Conservation (phyloP, 2,888 invertebrate species). For the Sinohyriopsis cumingii region DNA sequence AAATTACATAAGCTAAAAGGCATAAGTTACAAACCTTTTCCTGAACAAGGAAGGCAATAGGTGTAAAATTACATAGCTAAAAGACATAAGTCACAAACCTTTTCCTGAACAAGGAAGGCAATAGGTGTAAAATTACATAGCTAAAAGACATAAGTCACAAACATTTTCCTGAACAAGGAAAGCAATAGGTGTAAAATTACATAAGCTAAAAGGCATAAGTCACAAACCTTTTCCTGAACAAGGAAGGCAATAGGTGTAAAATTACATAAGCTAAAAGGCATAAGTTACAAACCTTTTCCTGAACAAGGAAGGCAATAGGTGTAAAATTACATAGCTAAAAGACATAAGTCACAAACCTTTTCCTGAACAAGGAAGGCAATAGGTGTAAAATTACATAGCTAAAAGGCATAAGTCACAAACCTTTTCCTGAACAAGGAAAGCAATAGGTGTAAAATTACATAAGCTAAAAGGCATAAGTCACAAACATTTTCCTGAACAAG, state of each 20-base stretch:
- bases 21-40: conserved; percentile 42
- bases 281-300: conserved; percentile 45
- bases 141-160: not conserved
- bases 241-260: conserved; percentile 34
- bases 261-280: not conserved
- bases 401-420: conserved; percentile 21
- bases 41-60: conserved; percentile 48
- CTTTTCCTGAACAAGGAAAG: conserved; percentile 55
- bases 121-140: no score
- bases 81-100: conserved; percentile 30
- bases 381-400: not conserved
- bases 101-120: conserved; percentile 52
- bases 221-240: conserved; percentile 52
- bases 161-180: conserved; percentile 59
- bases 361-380: conserved; percentile 53
- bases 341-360: conserved; percentile 34
- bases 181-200: conserved; percentile 3
- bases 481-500: conserved; percentile 55
- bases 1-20: not conserved
- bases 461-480: not conserved
- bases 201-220: not conserved
- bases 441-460: not conserved
- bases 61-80: not conserved
- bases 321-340: not conserved
- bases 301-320: conserved; percentile 45